Conservation (phyloP, 2,113 vertebrate genomes). For the Chionis minor region DNA sequence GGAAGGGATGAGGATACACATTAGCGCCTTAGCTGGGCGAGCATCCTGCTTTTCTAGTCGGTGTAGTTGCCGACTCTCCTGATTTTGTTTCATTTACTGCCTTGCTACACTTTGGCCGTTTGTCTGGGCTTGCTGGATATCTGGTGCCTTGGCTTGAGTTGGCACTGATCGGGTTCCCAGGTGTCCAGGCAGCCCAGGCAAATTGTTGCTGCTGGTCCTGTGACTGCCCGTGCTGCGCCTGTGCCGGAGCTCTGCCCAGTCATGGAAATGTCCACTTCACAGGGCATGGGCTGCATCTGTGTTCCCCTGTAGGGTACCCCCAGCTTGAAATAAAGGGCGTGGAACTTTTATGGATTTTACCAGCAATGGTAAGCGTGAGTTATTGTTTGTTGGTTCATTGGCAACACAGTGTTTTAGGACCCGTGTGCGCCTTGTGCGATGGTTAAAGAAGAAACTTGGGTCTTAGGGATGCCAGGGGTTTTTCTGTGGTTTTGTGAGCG, state of each 20-base stretch:
- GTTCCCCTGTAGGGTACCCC: not conserved
- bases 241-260: not conserved
- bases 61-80: rapidly evolving
- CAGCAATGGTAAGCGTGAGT: not conserved
- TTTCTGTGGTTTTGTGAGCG: not conserved
- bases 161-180: not conserved
- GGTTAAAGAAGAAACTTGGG: not conserved
- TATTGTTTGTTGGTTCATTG: not conserved
- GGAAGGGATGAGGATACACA: not conserved
- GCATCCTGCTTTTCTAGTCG: not conserved
- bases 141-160: not conserved
- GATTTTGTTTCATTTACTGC: not conserved
- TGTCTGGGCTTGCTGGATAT: not conserved
- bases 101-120: not conserved
- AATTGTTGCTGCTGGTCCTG: not conserved
- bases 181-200: not conserved
- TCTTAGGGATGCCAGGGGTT: not conserved
- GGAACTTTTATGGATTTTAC: not conserved
- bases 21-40: not conserved
- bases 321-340: not conserved
- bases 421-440: not conserved
- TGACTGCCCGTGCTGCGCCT: rapidly evolving
- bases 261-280: not conserved
- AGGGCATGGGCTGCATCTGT: rapidly evolving
- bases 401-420: not conserved